Evolutionary conservation across 1,140 invertebrate species (phyloP).

Genomic region (Drosophila santomea): DNA sequence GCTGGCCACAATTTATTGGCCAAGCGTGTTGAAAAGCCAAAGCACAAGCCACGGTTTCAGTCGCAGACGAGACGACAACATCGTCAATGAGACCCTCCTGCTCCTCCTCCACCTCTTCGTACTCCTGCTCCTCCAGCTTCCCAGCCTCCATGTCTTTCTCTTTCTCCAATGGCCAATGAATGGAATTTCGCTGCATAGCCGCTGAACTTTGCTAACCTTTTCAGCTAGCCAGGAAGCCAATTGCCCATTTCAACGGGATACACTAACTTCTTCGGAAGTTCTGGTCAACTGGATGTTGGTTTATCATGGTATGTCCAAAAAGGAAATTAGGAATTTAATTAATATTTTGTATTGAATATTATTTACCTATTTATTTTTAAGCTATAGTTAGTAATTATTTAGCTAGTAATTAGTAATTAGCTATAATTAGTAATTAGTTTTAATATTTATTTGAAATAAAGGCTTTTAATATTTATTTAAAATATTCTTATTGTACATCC

Average conservation of each 20-base stretch:
- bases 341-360: background rate
- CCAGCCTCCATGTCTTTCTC: conserved; percentile 12
- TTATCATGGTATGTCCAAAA: background rate
- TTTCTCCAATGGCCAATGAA: conserved; percentile 59
- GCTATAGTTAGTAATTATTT: too few relatives aligned
- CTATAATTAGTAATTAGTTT: too few relatives aligned
- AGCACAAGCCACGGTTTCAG: conserved; percentile 44
- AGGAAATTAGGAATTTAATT: too few relatives aligned
- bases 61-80: conserved; percentile 52
- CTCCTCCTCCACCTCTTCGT: background rate
- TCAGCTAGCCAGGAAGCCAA: conserved; percentile 70
- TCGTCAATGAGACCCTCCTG: conserved; percentile 64
- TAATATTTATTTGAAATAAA: too few relatives aligned
- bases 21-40: conserved; percentile 79
- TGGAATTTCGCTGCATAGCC: conserved; percentile 62
- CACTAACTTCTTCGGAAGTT: conserved; percentile 21
- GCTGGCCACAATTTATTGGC: conserved; percentile 79
- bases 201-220: conserved; percentile 78
- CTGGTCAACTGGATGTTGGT: background rate
- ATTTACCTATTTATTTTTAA: background rate
- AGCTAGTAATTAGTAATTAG: too few relatives aligned
- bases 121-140: conserved; percentile 1
- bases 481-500: too few relatives aligned
- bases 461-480: too few relatives aligned
- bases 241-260: conserved; percentile 59